Conservation (phyloP, 2,797 vertebrate species). For the Triplophysa bombifrons region DNA sequence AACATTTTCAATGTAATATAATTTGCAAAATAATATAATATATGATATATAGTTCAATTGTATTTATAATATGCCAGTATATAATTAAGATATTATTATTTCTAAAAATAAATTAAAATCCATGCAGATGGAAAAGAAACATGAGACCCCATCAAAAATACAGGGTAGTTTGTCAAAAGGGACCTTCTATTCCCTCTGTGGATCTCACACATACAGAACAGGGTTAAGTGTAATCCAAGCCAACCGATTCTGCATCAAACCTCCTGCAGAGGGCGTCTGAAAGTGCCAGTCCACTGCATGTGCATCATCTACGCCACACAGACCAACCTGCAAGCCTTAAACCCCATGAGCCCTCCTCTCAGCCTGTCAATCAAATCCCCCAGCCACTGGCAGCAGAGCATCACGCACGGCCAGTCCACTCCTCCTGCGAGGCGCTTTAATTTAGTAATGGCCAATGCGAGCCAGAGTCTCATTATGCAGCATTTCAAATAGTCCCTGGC, state of each 20-base stretch:
- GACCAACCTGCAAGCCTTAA: slow-evolving; percentile 29
- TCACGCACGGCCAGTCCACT: slow-evolving; percentile 38
- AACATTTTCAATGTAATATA: background rate
- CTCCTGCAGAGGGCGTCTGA: slow-evolving; percentile 37
- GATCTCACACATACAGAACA: background rate
- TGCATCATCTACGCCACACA: slow-evolving; percentile 38
- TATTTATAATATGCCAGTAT: too few relatives aligned
- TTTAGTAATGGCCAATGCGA: slow-evolving; percentile 57
- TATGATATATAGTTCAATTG: too few relatives aligned
- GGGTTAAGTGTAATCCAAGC: slow-evolving; percentile 35
- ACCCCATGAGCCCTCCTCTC: slow-evolving; percentile 30
- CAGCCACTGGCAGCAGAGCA: slow-evolving; percentile 39
- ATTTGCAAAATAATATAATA: background rate
- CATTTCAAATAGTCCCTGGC: slow-evolving; percentile 62
- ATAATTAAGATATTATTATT: too few relatives aligned
- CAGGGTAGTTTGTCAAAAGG: too few relatives aligned
- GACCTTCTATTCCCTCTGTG: too few relatives aligned
- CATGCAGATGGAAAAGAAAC: too few relatives aligned
- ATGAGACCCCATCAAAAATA: too few relatives aligned
- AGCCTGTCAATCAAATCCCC: slow-evolving; percentile 34
- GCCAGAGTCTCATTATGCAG: slow-evolving; percentile 61
- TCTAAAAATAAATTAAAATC: too few relatives aligned
- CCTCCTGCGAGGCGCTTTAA: slow-evolving; percentile 55
- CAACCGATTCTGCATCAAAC: slow-evolving; percentile 33
- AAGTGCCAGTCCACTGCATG: slow-evolving; percentile 26